Base-by-base conservation (phyloP, 2,113 vertebrate genomes). In the Amphiprion ocellaris region DNA sequence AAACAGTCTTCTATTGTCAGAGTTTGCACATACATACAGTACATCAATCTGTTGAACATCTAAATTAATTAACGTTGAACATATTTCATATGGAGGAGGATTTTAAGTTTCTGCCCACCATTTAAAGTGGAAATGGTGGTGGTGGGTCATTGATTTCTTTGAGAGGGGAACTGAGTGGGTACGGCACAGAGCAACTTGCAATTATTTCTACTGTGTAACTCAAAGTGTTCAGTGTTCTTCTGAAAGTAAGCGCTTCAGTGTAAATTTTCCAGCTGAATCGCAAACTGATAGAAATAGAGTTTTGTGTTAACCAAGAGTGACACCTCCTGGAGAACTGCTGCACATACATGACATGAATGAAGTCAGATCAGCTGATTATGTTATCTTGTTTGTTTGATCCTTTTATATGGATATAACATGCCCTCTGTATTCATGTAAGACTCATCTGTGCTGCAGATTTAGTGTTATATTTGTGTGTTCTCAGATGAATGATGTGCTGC, bases 401-500 rank as follows among this genome's bases (percentile, higher is more conserved):
- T 44, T 52, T 2, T 9, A 50, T 44, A 44, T 12, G 12, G 41
- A 44, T 33, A 41, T 33, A 62, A 46, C 23, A 39, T 58, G 21
- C 26, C 1, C 16, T 46, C 58, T 83, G 5, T 21, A 5, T 21
- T 24, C 21, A 21, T 12, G 33, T 2, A 26, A 21, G 12, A 23
- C 15, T 50, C 26, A 12, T 37, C 8, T 50, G 10, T 82, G 83
- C 69, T 85, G 19, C 26, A 50, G 33, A 33, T 33, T 77, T 3
- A 62, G 28, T 80, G 7, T 74, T 47, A 68, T 75, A 8, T 53
- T 19, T 65, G 19, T 60, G 1, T 89, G 53, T 83, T 87, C 49
- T 77, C 82, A 99, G 98, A 99, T 99, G 97, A 99, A 96, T 12
- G 98, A 99, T 16, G 90, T 98, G 72, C 94, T 99, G 79, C 95